Conservation (phyloP, 2,888 invertebrate species). For the Erebia palarica region DNA sequence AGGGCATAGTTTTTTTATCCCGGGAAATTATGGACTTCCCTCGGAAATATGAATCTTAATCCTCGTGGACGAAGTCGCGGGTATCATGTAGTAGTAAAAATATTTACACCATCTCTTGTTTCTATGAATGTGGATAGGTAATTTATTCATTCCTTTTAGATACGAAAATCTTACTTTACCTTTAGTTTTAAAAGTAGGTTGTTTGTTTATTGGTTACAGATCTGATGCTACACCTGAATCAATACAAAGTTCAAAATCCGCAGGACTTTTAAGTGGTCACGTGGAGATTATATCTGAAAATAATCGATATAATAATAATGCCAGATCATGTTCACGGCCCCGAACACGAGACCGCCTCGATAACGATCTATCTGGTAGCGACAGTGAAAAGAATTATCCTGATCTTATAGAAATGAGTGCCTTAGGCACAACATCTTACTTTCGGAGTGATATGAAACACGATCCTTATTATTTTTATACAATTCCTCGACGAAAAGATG, state of each 20-base stretch:
- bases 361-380: constrained; percentile 77
- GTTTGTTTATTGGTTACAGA: constrained; percentile 54
- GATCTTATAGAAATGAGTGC: constrained; percentile 81
- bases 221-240: constrained; percentile 77
- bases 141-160: too few species aligned
- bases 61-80: too few species aligned
- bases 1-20: too few species aligned
- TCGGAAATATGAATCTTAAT: too few species aligned
- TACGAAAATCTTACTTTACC: too few species aligned
- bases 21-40: too few species aligned
- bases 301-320: constrained; percentile 71
- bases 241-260: constrained; percentile 82
- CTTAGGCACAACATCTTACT: constrained; percentile 66
- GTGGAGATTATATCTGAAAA: constrained; percentile 66
- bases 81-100: too few species aligned
- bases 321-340: constrained; percentile 65
- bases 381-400: constrained; percentile 81
- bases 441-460: constrained; percentile 68
- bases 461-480: constrained; percentile 84
- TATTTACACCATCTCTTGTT: too few species aligned
- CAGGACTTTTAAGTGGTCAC: constrained; percentile 66
- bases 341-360: constrained; percentile 70
- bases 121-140: too few species aligned
- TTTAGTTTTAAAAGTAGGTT: not conserved
- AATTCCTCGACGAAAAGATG: constrained; percentile 83